phyloP scores from a whole-genome alignment of 2,888 invertebrate genomes.

The Gibbula magus region DNA sequence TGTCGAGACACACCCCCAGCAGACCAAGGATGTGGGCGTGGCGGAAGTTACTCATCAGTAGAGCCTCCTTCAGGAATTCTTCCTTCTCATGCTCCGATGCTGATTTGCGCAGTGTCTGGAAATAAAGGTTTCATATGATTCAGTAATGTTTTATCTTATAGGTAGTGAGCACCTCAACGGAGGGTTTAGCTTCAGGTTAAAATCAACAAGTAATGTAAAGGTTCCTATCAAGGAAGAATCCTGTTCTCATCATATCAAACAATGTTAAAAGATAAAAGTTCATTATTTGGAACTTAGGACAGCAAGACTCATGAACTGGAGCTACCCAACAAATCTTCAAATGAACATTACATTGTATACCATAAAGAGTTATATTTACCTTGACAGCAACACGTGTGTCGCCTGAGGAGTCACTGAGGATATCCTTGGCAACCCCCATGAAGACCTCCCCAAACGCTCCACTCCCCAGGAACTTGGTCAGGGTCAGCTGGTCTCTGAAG shows the following conservation, averaged over 20 bases:
- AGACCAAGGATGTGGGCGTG: conserved; percentile 95
- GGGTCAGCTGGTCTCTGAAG: conserved; percentile 87
- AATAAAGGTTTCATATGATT: neutral
- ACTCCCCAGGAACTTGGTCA: conserved; percentile 92
- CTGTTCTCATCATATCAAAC: neutral
- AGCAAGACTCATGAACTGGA: too few species aligned
- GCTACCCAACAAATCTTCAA: too few species aligned
- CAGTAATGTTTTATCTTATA: too few species aligned
- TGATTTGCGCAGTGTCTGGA: conserved; percentile 90
- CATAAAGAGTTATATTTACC: conserved; percentile 45
- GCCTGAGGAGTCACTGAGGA: conserved; percentile 59
- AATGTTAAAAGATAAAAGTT: neutral
- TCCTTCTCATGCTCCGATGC: conserved; percentile 91
- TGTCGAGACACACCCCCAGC: conserved; percentile 94
- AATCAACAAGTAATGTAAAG: too few species aligned
- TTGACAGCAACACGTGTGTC: conserved; percentile 73
- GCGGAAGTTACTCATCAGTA: conserved; percentile 96
- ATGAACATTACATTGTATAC: too few species aligned
- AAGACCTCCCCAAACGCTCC: conserved; percentile 99
- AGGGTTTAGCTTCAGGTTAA: too few species aligned
- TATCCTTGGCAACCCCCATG: conserved; percentile 85
- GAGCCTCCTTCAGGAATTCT: conserved; percentile 97
- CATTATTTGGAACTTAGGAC: too few species aligned
- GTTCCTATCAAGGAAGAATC: neutral
- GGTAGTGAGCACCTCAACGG: neutral